Evolutionary conservation across 2,113 vertebrate genomes (phyloP).

Genomic region (Mola mola): DNA sequence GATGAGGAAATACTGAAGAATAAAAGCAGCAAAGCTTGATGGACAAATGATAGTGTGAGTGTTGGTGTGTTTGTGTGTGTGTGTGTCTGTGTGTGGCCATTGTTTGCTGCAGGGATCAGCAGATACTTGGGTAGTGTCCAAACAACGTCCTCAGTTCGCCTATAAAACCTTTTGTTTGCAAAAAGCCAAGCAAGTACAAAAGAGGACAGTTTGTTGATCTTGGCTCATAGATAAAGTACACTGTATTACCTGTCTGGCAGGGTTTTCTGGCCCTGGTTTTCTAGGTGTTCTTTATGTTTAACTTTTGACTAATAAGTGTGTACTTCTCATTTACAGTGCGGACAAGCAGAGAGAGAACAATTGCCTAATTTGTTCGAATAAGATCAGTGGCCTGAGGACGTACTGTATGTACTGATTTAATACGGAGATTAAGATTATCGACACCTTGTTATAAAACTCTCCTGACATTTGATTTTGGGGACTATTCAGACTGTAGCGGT

Average conservation of each 20-base stretch:
- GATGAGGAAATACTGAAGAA: no score
- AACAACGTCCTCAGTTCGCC: conserved; percentile 8
- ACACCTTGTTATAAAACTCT: no score
- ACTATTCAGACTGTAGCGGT: no score
- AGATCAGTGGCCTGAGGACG: no score
- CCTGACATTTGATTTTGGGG: no score
- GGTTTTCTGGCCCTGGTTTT: background rate
- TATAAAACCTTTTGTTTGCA: conserved; percentile 12
- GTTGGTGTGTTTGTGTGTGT: background rate
- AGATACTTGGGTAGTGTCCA: conserved; percentile 10
- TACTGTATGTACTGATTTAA: no score
- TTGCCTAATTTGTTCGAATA: no score
- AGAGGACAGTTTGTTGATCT: conserved; percentile 20
- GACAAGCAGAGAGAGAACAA: no score
- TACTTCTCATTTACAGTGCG: no score
- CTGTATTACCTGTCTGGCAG: background rate
- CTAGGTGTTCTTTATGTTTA: background rate
- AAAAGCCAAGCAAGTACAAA: conserved; percentile 8
- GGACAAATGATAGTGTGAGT: no score
- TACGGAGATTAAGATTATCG: no score
- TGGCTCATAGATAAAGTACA: background rate
- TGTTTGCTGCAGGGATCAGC: conserved; percentile 8
- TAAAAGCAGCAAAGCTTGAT: background rate
- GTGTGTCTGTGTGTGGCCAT: conserved; percentile 1
- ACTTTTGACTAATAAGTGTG: background rate